Conservation (phyloP, 1,140 invertebrate species). For the Lepidurus apus region DNA sequence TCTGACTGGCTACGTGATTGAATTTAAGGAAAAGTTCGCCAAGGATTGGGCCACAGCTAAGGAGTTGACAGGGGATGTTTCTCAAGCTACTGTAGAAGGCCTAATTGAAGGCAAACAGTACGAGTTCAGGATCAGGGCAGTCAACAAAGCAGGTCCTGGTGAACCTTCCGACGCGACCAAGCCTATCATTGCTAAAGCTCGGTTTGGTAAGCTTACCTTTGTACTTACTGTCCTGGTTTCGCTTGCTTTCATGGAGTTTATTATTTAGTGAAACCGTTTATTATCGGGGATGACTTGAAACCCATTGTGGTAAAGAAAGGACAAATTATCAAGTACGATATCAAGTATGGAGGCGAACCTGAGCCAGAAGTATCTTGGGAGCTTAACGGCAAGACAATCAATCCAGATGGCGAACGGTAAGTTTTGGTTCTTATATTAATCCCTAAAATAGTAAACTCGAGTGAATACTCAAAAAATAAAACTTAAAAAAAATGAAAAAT, state of each 20-base stretch:
- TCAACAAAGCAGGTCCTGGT: constrained; percentile 92
- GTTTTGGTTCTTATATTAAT: background rate
- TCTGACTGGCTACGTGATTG: constrained; percentile 89
- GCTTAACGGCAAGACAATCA: constrained; percentile 64
- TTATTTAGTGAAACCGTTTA: constrained; percentile 74
- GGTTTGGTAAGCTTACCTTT: constrained; percentile 56
- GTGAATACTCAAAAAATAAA: no score
- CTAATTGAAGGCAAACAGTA: constrained; percentile 93
- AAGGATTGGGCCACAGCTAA: constrained; percentile 80
- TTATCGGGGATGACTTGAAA: constrained; percentile 77
- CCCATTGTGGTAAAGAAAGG: constrained; percentile 89
- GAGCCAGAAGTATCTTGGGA: constrained; percentile 85
- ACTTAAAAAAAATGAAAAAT: no score
- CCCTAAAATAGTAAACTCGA: no score
- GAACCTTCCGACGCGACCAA: constrained; percentile 91
- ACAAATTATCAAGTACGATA: constrained; percentile 84
- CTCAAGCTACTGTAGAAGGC: constrained; percentile 71
- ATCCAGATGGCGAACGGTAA: constrained; percentile 50
- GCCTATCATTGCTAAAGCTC: constrained; percentile 88
- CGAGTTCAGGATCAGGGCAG: constrained; percentile 90
- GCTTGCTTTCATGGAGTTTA: background rate
- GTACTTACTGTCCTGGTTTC: constrained; percentile 35
- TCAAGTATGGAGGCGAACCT: constrained; percentile 91
- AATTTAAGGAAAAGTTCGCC: constrained; percentile 85
- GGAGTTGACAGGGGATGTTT: constrained; percentile 68